Evolutionary conservation across 2,797 vertebrate species (phyloP).

Genomic region (Smutsia temminckii): DNA sequence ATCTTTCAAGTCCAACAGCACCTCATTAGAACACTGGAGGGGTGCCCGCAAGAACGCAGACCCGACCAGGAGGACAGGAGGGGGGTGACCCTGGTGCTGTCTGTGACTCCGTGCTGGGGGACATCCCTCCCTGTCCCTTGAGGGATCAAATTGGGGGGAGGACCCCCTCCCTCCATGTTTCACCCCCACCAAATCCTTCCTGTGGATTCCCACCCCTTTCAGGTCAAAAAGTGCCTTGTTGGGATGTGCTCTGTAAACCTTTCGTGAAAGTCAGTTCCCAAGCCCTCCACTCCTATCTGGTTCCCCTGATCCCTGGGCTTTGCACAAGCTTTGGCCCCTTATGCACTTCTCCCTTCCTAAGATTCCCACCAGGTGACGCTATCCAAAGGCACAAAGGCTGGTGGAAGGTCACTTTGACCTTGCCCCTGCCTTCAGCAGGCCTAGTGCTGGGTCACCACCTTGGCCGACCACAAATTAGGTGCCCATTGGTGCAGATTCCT

Average conservation of each 20-base stretch:
- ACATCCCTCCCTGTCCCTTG: neutral
- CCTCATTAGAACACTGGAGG: neutral
- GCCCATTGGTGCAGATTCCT: neutral
- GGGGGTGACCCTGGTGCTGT: neutral
- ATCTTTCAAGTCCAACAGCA: neutral
- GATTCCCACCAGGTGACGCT: too few species aligned
- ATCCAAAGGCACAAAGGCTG: too few species aligned
- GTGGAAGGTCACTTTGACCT: neutral
- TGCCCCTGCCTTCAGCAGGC: neutral
- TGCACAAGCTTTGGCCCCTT: neutral
- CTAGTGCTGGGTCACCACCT: neutral
- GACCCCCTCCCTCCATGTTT: neutral
- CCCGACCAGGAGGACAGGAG: neutral
- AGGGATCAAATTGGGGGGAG: neutral
- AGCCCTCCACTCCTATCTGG: neutral
- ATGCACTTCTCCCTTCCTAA: neutral
- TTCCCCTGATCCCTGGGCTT: neutral
- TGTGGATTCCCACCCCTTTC: neutral
- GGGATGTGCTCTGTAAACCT: neutral
- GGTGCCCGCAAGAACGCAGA: neutral
- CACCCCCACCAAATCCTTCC: neutral
- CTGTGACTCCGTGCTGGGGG: neutral
- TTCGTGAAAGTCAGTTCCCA: neutral
- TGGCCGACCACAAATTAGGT: neutral
- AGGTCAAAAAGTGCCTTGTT: neutral